These are phyloP conservation scores for Autographa gamma DNA, from an alignment of 2,888 invertebrate species.

Conservation along the genomic window DNA sequence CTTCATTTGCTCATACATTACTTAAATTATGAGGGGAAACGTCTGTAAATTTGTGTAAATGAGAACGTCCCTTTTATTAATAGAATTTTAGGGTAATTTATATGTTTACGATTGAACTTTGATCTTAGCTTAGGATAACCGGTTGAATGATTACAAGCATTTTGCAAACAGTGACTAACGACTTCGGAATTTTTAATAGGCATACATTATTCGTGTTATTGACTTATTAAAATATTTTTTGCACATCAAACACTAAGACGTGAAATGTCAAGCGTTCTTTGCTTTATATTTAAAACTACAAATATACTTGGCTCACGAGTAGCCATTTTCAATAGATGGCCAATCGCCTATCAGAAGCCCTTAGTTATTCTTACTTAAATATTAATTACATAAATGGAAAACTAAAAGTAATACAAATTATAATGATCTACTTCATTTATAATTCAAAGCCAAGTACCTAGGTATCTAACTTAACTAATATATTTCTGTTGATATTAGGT, in stretches of 20 bases:
- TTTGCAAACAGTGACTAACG: slow-evolving; percentile 9
- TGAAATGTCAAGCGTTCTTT: neutral
- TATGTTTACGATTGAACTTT: slow-evolving; percentile 22
- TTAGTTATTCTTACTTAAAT: no score
- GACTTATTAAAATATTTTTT: neutral
- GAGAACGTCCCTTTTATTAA: slow-evolving; percentile 17
- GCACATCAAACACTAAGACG: neutral
- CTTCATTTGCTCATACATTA: slow-evolving; percentile 39
- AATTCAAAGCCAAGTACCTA: no score
- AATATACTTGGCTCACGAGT: no score
- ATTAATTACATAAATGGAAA: no score
- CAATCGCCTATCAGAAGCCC: no score
- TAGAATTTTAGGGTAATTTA: slow-evolving; percentile 8
- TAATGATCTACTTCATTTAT: no score
- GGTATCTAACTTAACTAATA: neutral
- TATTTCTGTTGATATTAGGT: neutral
- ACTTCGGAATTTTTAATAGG: neutral
- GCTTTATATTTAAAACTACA: neutral
- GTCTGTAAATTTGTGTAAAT: slow-evolving; percentile 7
- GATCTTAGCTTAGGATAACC: slow-evolving; percentile 9
- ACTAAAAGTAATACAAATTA: no score
- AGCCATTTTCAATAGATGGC: neutral
- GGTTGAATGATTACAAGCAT: slow-evolving; percentile 19
- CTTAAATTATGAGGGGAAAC: slow-evolving; percentile 35
- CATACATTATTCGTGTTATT: neutral